These are phyloP conservation scores for Atethmia centrago DNA, from an alignment of 2,888 invertebrate species.

Conservation along the genomic window DNA sequence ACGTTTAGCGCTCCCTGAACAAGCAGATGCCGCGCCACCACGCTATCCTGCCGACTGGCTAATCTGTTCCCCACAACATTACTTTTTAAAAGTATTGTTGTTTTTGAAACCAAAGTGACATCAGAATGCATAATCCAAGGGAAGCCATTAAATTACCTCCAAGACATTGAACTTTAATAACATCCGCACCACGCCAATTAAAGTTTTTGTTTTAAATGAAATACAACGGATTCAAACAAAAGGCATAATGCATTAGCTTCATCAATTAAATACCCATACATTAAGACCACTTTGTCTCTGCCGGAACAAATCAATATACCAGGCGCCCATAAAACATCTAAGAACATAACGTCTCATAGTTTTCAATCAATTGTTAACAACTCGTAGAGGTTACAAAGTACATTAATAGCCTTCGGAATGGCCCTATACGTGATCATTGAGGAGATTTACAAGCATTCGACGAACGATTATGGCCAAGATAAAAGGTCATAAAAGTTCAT, in stretches of 20 bases:
- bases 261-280: constrained; percentile 12
- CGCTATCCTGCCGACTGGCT: not conserved
- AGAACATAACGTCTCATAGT: constrained; percentile 48
- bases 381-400: constrained; percentile 62
- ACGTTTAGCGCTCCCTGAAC: not conserved
- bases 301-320: constrained; percentile 47
- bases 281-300: constrained; percentile 29
- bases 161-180: not conserved
- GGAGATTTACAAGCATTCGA: constrained; percentile 69
- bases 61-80: not conserved
- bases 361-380: constrained; percentile 64
- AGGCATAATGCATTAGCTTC: constrained; percentile 13
- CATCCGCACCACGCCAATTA: not conserved
- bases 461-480: constrained; percentile 64
- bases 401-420: constrained; percentile 66
- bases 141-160: not conserved
- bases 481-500: constrained; percentile 70
- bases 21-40: no score
- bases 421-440: constrained; percentile 66
- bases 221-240: constrained; percentile 6
- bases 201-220: constrained; percentile 18
- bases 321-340: constrained; percentile 27
- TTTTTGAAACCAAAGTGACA: not conserved
- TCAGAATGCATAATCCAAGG: not conserved
- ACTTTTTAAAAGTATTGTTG: no score